Base-by-base conservation (phyloP, 2,797 vertebrate species). In the Danio albolineatus region DNA sequence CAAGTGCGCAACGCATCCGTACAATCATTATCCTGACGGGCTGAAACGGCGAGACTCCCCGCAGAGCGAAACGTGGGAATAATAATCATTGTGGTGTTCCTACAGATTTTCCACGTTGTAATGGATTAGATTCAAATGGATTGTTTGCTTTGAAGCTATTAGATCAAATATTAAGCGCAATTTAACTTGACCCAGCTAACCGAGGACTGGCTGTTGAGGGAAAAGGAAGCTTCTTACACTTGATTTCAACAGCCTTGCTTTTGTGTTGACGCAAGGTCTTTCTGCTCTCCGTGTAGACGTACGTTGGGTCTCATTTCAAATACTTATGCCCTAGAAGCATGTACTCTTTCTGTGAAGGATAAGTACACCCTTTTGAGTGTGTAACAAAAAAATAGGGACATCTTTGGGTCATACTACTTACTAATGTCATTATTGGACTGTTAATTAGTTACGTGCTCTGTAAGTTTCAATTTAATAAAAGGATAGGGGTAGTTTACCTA, bases 81-180 rank as follows among this genome's bases (percentile, higher is more conserved):
- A 78, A n/a, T 60, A 60, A 69, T 60, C 28, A 57, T 19, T 19
- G 5, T 69, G 76, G 67, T 48, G 53, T 38, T 59, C 48, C 43
- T 78, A 39, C 44, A 51, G 17, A 39, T 67, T 60, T 6, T 69
- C n/a, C 5, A 14, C 0, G 2, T 70, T 61, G 19, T 70, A 60
- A 78, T 51, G 12, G 65, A 78, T 61, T 70, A 53, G n/a, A 21
- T 60, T 70, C 44, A 48, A 57, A 69, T 19, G 7, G 16, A 48
- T 59, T 69, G 75, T 77, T 67, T 77, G 28, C 75, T 59, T 69
- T 77, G 64, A 57, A 67, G 53, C 66, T 67, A 76, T 66, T 57
- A 36, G 64, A 77, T 77, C 53, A 67, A 67, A 77, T 43, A 49
- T 78, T 61, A 19, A 5, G 49, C 13, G 0, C 3, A 8, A 66